A percentile compares a stretch with the other conserved stretches of the same genome.
These are phyloP conservation scores for Elmis aenea DNA, from an alignment of 2,888 invertebrate genomes.

Conservation along the genomic window DNA sequence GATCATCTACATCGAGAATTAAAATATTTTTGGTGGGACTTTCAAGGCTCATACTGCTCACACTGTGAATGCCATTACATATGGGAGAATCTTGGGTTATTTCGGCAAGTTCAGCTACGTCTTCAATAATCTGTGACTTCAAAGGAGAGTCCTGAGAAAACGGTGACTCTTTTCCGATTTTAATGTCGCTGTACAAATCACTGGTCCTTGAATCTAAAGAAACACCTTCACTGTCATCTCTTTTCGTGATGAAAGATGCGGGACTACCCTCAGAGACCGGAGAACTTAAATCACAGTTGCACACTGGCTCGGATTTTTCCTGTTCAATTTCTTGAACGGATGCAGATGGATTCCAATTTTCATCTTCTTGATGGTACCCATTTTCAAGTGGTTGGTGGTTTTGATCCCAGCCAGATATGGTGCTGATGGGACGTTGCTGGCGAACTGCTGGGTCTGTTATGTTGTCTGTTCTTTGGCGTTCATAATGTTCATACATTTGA, in stretches of 20 bases:
- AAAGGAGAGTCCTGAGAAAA: constrained; percentile 47
- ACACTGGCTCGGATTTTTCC: constrained; percentile 40
- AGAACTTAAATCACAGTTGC: constrained; percentile 48
- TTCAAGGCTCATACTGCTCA: constrained; percentile 41
- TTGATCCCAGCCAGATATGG: constrained; percentile 92
- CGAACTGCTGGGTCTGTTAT: constrained; percentile 92
- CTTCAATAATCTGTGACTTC: constrained; percentile 38
- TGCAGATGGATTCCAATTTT: constrained; percentile 36
- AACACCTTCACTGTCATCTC: constrained; percentile 50
- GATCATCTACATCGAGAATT: constrained; percentile 18
- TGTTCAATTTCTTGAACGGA: constrained; percentile 36
- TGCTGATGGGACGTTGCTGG: constrained; percentile 90
- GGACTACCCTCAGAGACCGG: constrained; percentile 50
- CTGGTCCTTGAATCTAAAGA: constrained; percentile 52
- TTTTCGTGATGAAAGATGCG: constrained; percentile 45
- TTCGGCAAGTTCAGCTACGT: constrained; percentile 24
- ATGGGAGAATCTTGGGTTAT: constrained; percentile 35
- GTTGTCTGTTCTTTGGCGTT: constrained; percentile 88
- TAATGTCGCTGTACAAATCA: constrained; percentile 59
- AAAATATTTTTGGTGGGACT: constrained; percentile 36
- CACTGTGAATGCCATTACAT: constrained; percentile 46
- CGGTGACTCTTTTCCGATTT: constrained; percentile 56
- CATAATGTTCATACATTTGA: constrained; percentile 96
- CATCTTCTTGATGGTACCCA: constrained; percentile 38
- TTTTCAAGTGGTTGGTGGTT: constrained; percentile 47